Percentiles rank a stretch among this genome's conserved stretches.
phyloP scores from a whole-genome alignment of 2,113 vertebrate genomes.

The Pedetes capensis region DNA sequence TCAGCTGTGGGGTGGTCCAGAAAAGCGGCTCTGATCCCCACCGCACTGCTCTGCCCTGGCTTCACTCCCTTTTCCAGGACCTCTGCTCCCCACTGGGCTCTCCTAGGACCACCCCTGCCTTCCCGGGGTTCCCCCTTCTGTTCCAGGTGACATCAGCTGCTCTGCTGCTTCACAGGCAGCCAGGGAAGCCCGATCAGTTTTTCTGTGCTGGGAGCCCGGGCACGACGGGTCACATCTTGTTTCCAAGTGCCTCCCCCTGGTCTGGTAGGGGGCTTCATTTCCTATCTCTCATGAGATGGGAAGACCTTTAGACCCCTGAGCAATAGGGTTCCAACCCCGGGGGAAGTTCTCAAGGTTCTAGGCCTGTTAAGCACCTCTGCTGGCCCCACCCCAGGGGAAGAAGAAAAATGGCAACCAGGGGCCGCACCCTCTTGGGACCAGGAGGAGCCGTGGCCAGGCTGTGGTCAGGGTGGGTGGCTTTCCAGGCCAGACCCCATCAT shows the following conservation, averaged over 20 bases:
- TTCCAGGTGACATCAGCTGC: too few relatives aligned
- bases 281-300: neutral
- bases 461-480: neutral
- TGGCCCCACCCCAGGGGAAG: neutral
- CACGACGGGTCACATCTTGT: rapidly evolving
- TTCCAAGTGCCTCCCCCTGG: neutral
- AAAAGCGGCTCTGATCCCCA: neutral
- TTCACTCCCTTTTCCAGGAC: neutral
- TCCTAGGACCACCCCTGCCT: neutral
- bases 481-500: neutral
- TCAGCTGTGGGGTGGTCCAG: neutral
- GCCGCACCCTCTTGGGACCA: rapidly evolving
- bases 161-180: neutral
- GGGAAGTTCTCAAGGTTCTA: neutral
- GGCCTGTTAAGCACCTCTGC: neutral
- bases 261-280: neutral
- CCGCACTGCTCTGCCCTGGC: neutral
- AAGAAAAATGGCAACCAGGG: neutral
- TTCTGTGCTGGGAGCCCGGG: neutral
- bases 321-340: neutral
- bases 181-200: too few relatives aligned
- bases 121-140: neutral
- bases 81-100: neutral
- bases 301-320: neutral
- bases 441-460: neutral